Conservation (phyloP, 2,797 vertebrate species). For the Morus bassanus region DNA sequence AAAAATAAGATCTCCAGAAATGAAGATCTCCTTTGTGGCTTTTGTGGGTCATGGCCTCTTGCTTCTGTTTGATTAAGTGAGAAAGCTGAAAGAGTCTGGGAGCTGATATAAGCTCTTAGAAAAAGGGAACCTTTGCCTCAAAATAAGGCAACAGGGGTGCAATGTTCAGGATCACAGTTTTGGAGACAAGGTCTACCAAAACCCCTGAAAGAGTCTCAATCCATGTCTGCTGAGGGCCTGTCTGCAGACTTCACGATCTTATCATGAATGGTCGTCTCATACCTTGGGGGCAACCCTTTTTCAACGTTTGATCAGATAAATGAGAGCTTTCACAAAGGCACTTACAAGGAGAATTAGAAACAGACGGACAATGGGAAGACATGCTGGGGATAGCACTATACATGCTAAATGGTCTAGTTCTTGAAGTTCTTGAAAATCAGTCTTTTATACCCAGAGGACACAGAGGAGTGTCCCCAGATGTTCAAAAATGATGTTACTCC, state of each 20-base stretch:
- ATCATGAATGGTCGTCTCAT: background rate
- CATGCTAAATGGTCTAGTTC: background rate
- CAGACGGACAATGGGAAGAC: background rate
- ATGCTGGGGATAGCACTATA: background rate
- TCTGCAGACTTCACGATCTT: background rate
- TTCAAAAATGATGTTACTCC: background rate
- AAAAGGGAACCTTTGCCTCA: background rate
- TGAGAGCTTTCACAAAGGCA: background rate
- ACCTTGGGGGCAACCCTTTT: background rate
- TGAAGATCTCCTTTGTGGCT: background rate
- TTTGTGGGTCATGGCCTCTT: background rate
- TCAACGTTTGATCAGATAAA: background rate
- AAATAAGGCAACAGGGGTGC: background rate
- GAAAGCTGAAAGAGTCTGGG: background rate
- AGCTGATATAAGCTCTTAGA: background rate
- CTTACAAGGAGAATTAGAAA: background rate
- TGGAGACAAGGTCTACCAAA: background rate
- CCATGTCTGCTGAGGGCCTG: background rate
- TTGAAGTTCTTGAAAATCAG: background rate
- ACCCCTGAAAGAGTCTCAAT: background rate
- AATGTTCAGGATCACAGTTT: background rate
- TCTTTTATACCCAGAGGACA: background rate
- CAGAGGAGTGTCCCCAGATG: background rate
- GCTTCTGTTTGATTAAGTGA: background rate
- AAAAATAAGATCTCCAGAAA: background rate